phyloP scores from a whole-genome alignment of 2,797 vertebrate genomes.

The Chlorospingus flavigularis region DNA sequence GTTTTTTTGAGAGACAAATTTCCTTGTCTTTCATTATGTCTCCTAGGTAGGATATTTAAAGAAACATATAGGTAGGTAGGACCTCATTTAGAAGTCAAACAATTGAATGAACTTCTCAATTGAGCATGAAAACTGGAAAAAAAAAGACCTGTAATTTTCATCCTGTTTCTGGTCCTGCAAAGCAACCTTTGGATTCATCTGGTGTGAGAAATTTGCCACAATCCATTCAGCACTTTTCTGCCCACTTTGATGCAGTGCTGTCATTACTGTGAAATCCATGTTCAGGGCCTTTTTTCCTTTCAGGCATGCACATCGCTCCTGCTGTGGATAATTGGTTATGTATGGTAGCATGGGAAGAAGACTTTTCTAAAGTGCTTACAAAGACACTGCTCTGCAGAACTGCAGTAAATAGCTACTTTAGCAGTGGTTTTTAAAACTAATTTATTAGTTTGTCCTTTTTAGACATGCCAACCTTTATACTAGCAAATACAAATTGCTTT shows the following conservation, averaged over 20 bases:
- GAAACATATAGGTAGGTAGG: neutral
- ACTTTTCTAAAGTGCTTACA: neutral
- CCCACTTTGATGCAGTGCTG: neutral
- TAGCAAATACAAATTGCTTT: neutral
- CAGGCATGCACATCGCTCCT: neutral
- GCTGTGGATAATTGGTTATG: neutral
- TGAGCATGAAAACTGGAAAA: neutral
- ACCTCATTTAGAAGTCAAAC: neutral
- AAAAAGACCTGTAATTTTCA: neutral
- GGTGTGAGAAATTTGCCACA: neutral
- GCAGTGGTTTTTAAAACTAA: neutral
- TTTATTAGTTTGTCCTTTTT: neutral
- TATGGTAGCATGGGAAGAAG: neutral
- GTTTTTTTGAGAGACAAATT: neutral
- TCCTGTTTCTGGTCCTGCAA: neutral
- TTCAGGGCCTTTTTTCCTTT: neutral
- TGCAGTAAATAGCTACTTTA: neutral
- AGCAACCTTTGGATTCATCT: neutral
- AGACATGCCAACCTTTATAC: neutral
- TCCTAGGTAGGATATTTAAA: neutral
- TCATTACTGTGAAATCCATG: neutral
- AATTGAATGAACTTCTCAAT: neutral
- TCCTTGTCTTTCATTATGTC: neutral
- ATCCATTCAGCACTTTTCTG: neutral
- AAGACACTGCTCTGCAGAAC: neutral